These are phyloP conservation scores for Agrochola litura DNA, from an alignment of 2,888 invertebrate genomes.

Conservation along the genomic window DNA sequence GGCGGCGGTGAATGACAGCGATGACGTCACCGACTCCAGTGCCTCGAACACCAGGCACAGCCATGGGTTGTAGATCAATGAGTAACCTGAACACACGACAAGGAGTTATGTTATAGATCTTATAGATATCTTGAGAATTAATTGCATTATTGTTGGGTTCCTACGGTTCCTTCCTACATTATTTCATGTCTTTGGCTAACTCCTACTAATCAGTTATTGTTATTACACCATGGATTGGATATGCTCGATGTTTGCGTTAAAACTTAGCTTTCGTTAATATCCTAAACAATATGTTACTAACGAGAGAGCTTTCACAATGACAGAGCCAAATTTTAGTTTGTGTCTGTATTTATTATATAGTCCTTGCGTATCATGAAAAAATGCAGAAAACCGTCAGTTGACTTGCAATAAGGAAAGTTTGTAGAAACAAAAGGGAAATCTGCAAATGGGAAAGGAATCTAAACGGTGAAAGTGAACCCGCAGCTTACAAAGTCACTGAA, in stretches of 20 bases:
- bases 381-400: not conserved
- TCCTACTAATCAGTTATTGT: not conserved
- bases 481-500: constrained; percentile 55
- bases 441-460: constrained; percentile 37
- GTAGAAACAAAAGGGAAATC: constrained; percentile 63
- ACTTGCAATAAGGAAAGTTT: constrained; percentile 39
- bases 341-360: not conserved
- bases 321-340: not conserved
- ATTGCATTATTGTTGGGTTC: not conserved
- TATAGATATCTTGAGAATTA: not conserved
- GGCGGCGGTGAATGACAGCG: constrained; percentile 94
- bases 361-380: not conserved
- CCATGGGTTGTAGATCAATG: constrained; percentile 94
- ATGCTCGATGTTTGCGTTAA: not conserved
- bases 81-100: constrained; percentile 90
- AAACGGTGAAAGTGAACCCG: constrained; percentile 58
- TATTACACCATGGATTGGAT: not conserved
- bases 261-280: not conserved
- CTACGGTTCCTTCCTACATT: not conserved
- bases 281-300: not conserved
- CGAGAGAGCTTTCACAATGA: not conserved
- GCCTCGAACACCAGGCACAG: constrained; percentile 94
- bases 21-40: constrained; percentile 94
- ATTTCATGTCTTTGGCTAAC: not conserved
- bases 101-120: not conserved